Evolutionary conservation across 2,888 invertebrate genomes (phyloP), one percentile per base, ranked within the genome.

Genomic region (Gibbula magus): DNA sequence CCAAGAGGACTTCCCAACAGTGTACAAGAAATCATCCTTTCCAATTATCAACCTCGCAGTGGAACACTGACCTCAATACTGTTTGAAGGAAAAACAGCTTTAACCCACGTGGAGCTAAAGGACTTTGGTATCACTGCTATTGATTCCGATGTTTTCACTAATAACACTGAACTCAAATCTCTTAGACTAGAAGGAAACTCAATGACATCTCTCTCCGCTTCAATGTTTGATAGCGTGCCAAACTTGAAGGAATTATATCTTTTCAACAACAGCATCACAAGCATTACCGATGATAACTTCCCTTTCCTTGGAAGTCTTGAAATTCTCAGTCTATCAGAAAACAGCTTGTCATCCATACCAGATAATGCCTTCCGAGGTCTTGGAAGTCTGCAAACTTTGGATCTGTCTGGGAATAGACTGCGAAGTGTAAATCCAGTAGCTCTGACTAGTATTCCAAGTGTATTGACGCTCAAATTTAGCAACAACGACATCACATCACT

Each of bases 341-440:
- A 88, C 81, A 35, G 75, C 25, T 81, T 88, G n/a, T 74, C 76
- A 25, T n/a, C 61, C 10, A 52, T 88, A 3, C 53, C 79, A 10
- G 80, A 82, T 52, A 66, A 77, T 22, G 79, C 83, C 20, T 86
- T 87, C 70, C 70, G 79, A 67, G 61, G 82, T 39, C 77, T 87
- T 77, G 54, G 75, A 39, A 80, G 75, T 45, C 79, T 87, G 22
- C 77, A 84, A 54, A 79, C 75, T n/a, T 70, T 87, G 45, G 86
- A 86, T 79, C 67, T 88, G 16, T 85, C 87, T 5, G 70, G 83
- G 67, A 88, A 88, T 79, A 45, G 75, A 29, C 82, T 88, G 13
- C 67, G 75, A 29, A 20, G 54, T 22, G 61, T 88, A 0, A 51
- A 78, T 10, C 79, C 81, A 53, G 51, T 73, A 22, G 77, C 84